These are phyloP conservation scores for Psittacara wagleri DNA, from an alignment of 2,113 vertebrate species.

Conservation along the genomic window DNA sequence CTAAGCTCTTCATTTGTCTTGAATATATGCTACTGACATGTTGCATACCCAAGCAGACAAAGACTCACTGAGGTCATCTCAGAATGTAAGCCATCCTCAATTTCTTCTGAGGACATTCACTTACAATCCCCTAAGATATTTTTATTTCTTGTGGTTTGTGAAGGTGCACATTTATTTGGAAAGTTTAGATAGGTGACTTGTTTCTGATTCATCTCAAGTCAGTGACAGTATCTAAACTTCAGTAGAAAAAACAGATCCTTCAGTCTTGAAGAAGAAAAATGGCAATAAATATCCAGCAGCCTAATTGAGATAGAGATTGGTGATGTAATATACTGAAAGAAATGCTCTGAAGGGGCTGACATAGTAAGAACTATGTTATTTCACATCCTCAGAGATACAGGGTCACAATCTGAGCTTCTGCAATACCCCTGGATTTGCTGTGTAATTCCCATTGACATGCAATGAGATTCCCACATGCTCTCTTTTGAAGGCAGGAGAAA, in stretches of 20 bases:
- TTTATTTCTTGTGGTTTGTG: not conserved
- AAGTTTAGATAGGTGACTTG: not conserved
- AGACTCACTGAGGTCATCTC: not conserved
- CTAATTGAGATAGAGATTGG: not conserved
- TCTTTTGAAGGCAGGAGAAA: not conserved
- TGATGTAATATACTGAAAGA: not conserved
- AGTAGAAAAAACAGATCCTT: not conserved
- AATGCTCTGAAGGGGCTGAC: not conserved
- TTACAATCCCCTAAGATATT: not conserved
- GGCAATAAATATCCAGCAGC: not conserved
- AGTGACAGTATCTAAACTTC: not conserved
- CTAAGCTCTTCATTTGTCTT: conserved; percentile 59
- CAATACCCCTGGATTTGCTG: not conserved
- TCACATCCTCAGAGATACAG: not conserved
- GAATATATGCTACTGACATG: conserved; percentile 1
- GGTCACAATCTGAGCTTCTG: not conserved
- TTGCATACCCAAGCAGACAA: not conserved
- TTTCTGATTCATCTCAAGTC: not conserved
- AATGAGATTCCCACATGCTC: not conserved
- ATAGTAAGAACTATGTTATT: not conserved
- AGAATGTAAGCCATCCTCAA: not conserved
- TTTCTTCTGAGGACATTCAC: not conserved
- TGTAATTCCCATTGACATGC: not conserved
- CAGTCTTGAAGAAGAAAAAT: not conserved
- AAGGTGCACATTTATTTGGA: not conserved